Evolutionary conservation across 2,888 invertebrate genomes (phyloP), one percentile per base, ranked within the genome.

Genomic region (Lasioglossum pauxillum): DNA sequence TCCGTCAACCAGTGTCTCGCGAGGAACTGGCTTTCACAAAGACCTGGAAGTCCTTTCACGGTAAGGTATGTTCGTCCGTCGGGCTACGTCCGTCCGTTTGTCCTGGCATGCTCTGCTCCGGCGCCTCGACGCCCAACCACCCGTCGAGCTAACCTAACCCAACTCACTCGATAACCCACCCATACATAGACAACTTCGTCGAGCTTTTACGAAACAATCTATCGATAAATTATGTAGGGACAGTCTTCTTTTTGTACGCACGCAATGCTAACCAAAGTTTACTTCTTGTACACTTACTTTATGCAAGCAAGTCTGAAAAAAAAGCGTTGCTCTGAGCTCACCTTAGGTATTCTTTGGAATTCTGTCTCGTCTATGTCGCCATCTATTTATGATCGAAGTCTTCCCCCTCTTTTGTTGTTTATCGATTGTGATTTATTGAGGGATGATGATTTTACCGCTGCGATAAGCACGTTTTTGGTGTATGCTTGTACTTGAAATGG

Each of bases 51-150:
- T 92, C 91, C 90, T 91, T 91, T 88, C 86, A 86, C 81, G 76
- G 86, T 72, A 74, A 83, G 81, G 88, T 82, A 69, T 23, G 38
- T 69, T 86, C 83, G 86, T 84, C 77, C 82, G 76, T 83, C 80
- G 80, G 74, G 64, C 74, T 75, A 80, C 46, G 89, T 82, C 82
- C 81, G 92, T 92, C 90, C 85, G 92, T 91, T 93, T 91, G 92
- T 94, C 94, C 94, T 94, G 92, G 85, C 87, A 91, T 90, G 89
- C 85, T 93, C 91, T 92, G 93, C 94, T 94, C 94, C 94, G 94
- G 94, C 94, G 94, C 94, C 88, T 88, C 89, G 88, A 90, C 89
- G 89, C 80, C 84, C 89, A 85, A 85, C 76, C 80, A 78, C 81
- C 67, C 88, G 77, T 72, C 86, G 82, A 91, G 91, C 89, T 92